phyloP scores from a whole-genome alignment of 1,140 invertebrate species.

The Aphaenogaster rudis region DNA sequence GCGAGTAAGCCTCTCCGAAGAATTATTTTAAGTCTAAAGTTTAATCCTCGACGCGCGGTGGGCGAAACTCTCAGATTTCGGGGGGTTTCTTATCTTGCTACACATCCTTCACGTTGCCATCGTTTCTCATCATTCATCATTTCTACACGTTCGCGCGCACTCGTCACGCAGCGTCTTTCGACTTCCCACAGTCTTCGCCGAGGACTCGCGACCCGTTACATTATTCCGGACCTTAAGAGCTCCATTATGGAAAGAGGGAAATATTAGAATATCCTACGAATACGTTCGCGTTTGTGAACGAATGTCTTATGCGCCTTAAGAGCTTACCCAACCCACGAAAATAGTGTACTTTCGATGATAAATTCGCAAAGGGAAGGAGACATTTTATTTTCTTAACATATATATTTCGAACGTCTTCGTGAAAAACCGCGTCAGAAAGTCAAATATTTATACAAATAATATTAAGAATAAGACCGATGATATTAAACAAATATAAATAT shows the following conservation, averaged over 20 bases:
- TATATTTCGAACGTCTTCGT: neutral
- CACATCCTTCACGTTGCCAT: neutral
- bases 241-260: conserved; percentile 16
- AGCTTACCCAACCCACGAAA: neutral
- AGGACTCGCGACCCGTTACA: conserved; percentile 24
- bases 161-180: conserved; percentile 18
- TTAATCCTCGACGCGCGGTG: neutral
- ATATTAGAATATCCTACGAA: conserved; percentile 30
- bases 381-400: conserved; percentile 17
- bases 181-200: conserved; percentile 7
- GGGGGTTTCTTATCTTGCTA: too few relatives aligned
- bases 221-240: conserved; percentile 23
- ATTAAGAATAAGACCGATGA: too few relatives aligned
- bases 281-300: neutral
- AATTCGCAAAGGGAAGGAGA: neutral
- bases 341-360: neutral
- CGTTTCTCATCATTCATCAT: conserved; percentile 1
- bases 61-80: neutral
- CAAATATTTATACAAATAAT: neutral
- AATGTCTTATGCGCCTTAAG: conserved; percentile 5
- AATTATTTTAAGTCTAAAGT: neutral
- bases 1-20: neutral
- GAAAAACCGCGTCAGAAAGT: neutral
- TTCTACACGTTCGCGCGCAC: neutral
- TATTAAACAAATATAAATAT: too few relatives aligned